A percentile compares a stretch with the other conserved stretches of the same genome.
These are phyloP conservation scores for Lepilemur ruficaudatus DNA, from an alignment of 2,797 vertebrate genomes.

Conservation along the genomic window DNA sequence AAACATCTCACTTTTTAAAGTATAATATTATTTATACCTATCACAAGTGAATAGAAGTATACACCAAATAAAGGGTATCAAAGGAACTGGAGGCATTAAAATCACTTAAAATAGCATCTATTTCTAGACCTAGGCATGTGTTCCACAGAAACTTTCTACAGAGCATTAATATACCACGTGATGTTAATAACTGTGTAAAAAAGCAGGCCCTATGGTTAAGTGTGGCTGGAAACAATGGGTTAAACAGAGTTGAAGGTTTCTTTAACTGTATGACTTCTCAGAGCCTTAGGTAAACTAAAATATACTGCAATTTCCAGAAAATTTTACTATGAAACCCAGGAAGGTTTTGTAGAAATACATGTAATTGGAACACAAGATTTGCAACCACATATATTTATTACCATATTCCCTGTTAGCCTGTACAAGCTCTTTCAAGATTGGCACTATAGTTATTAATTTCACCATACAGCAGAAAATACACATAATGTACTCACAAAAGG, in stretches of 20 bases:
- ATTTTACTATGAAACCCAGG: background rate
- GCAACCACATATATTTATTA: background rate
- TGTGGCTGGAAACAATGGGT: background rate
- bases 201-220: background rate
- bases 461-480: background rate
- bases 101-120: background rate
- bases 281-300: background rate
- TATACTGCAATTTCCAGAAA: background rate
- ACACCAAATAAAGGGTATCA: background rate
- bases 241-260: background rate
- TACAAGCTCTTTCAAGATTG: background rate
- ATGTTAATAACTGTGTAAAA: background rate
- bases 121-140: background rate
- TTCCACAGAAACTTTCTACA: background rate
- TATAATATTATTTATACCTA: background rate
- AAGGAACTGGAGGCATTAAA: background rate
- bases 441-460: background rate
- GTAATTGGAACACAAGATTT: background rate
- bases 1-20: slow-evolving; percentile 15
- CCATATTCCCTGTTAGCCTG: background rate
- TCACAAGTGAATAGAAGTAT: background rate
- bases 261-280: background rate
- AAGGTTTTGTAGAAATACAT: background rate
- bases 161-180: background rate
- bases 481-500: background rate